Percentiles rank a stretch among this genome's conserved stretches.
Conservation (phyloP, 1,140 invertebrate species). For the Tetramorium parvispinum region DNA sequence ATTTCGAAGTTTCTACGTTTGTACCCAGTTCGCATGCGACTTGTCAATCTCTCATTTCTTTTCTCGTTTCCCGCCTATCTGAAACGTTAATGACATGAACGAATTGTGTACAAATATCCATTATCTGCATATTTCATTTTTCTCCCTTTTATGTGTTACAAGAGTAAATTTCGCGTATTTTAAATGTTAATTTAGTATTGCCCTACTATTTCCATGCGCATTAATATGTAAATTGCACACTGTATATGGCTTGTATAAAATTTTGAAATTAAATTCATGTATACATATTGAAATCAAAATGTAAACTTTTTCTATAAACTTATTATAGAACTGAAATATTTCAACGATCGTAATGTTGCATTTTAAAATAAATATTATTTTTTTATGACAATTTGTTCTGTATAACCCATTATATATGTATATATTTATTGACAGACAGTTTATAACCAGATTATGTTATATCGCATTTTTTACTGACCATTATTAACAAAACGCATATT, state of each 20-base stretch:
- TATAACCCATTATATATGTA: slow-evolving; percentile 13
- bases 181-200: slow-evolving; percentile 23
- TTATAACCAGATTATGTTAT: slow-evolving; percentile 37
- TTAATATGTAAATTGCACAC: slow-evolving; percentile 20
- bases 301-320: slow-evolving; percentile 26
- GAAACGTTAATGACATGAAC: slow-evolving; percentile 23
- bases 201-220: not conserved
- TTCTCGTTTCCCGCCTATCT: not conserved
- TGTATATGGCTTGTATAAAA: slow-evolving; percentile 52
- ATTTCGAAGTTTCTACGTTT: slow-evolving; percentile 67
- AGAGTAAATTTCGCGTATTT: slow-evolving; percentile 56
- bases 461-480: slow-evolving; percentile 33
- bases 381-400: slow-evolving; percentile 42
- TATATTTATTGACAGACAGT: slow-evolving; percentile 40
- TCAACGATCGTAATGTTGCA: slow-evolving; percentile 32
- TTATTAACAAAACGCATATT: slow-evolving; percentile 52
- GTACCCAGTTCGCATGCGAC: slow-evolving; percentile 56
- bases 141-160: slow-evolving; percentile 41
- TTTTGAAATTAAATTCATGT: slow-evolving; percentile 17
- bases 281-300: slow-evolving; percentile 59
- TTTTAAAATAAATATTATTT: slow-evolving; percentile 55
- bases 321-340: slow-evolving; percentile 45
- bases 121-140: slow-evolving; percentile 50
- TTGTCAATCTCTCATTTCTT: slow-evolving; percentile 21
- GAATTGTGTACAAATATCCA: slow-evolving; percentile 60